These are phyloP conservation scores for Anthopleura xanthogrammica DNA, from an alignment of 92 coral and sea anemone genomes.

Conservation along the genomic window DNA sequence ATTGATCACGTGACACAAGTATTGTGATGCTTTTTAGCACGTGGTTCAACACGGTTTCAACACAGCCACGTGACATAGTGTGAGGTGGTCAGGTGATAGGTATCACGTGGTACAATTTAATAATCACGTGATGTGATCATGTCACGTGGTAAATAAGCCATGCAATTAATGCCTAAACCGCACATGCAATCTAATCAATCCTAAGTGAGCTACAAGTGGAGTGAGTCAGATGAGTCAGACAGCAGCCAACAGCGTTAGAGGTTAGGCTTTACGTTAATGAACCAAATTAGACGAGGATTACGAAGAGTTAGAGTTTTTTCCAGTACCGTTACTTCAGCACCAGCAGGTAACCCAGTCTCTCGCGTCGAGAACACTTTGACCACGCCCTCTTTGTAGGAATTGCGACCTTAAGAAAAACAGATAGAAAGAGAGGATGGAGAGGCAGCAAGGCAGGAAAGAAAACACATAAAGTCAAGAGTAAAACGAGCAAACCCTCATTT, in stretches of 20 bases:
- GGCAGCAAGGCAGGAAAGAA: not conserved
- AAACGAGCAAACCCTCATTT: not conserved
- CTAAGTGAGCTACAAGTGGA: no score
- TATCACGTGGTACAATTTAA: not conserved
- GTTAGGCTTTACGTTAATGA: not conserved
- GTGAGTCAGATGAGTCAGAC: not conserved
- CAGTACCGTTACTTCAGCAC: constrained; percentile 90
- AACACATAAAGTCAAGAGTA: constrained; percentile 8
- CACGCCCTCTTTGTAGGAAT: constrained; percentile 67
- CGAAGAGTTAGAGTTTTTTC: not conserved
- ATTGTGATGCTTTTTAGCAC: no score
- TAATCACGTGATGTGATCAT: no score
- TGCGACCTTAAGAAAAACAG: constrained; percentile 37
- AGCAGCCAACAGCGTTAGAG: not conserved
- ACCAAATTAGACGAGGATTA: not conserved
- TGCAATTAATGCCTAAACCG: no score
- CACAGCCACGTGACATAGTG: not conserved
- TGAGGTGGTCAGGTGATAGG: not conserved
- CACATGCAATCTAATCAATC: no score
- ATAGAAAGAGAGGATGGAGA: constrained; percentile 8
- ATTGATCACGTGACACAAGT: no score
- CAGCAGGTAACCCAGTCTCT: constrained; percentile 89
- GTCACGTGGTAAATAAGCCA: no score
- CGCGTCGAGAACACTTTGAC: constrained; percentile 84
- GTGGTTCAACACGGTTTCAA: no score